Evolutionary conservation across 1,140 invertebrate genomes (phyloP), one percentile per base, ranked within the genome.

Genomic region (Hylaeus volcanicus): DNA sequence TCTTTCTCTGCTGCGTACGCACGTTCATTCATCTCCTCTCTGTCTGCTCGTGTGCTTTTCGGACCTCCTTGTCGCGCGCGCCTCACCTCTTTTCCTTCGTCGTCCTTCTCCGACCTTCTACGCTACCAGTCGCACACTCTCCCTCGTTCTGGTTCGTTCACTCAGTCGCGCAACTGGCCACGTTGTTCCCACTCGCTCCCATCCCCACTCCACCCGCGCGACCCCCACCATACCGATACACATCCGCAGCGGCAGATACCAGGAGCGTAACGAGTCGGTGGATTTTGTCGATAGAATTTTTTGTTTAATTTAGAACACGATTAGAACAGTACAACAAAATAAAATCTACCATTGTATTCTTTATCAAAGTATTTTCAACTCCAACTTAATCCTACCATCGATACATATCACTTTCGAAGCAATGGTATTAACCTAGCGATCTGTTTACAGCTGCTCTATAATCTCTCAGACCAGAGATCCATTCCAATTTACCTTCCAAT

Each of bases 21-120:
- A 86, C 88, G 88, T 92, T 92, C 92, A 93, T 93, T 93, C 88
- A 93, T 89, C 72, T 77, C 86, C 66, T 90, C 89, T 90, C 85
- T 87, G 61, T 87, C 81, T 73, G 55, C 60, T 61, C 74, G 78
- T 41, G 39, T 63, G 55, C 77, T 64, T 53, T 60, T 61, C 60
- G 37, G 12, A 2, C 58, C 68, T 66, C 60, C 12, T 71, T 72
- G 74, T 74, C 71, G 55, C 60, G 45, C 71, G 53, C 63, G 41
- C 15, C 26, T 12, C 60, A 63, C 58, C 58, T 37, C 51, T 76
- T 73, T 64, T 48, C 63, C 81, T 48, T n/a, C 26, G 39, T 70
- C 63, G 12, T 72, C 74, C 65, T 74, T 66, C 71, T 75, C 65
- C 51, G 61, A 72, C 71, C 68, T 41, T 4, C 3, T 58, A 56